A percentile compares a stretch with the other conserved stretches of the same genome.
These are phyloP conservation scores for Chiridota heheva DNA, from an alignment of 35 echinoderm and acorn worm genomes.

Conservation along the genomic window DNA sequence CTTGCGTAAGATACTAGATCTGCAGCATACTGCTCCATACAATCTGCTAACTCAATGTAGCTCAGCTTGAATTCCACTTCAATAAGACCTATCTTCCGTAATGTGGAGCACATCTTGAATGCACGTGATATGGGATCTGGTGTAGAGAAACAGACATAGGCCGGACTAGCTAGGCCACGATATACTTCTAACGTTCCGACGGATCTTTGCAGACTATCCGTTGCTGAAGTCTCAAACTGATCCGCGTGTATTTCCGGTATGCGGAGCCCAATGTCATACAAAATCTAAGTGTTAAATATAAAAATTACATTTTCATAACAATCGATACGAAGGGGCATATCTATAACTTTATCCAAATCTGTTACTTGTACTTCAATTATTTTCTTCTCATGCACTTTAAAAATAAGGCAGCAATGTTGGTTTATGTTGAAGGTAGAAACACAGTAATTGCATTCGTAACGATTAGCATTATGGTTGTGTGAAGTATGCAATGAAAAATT, in stretches of 20 bases:
- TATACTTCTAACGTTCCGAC: slow-evolving; percentile 84
- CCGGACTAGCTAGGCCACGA: slow-evolving; percentile 75
- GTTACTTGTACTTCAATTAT: too few relatives aligned
- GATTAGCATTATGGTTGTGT: too few relatives aligned
- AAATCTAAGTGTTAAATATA: slow-evolving; percentile 63
- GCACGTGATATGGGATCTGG: slow-evolving; percentile 72
- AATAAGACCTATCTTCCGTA: slow-evolving; percentile 46
- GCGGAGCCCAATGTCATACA: slow-evolving; percentile 55
- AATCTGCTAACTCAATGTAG: slow-evolving; percentile 57
- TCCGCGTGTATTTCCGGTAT: slow-evolving; percentile 56
- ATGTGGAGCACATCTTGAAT: slow-evolving; percentile 45
- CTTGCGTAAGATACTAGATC: slow-evolving; percentile 64
- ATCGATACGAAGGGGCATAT: too few relatives aligned
- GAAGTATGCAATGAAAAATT: too few relatives aligned
- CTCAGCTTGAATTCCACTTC: slow-evolving; percentile 77
- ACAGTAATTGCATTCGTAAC: too few relatives aligned
- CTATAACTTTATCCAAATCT: too few relatives aligned
- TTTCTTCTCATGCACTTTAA: too few relatives aligned
- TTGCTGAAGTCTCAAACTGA: slow-evolving; percentile 40
- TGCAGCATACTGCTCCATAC: slow-evolving; percentile 61
- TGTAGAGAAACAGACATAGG: slow-evolving; percentile 74
- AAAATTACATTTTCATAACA: too few relatives aligned
- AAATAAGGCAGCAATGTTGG: too few relatives aligned
- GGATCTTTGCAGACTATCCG: slow-evolving; percentile 77
- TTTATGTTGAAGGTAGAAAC: too few relatives aligned